These are phyloP conservation scores for Mormyrops attenuatus DNA, from an alignment of 2,797 vertebrate genomes.

Conservation along the genomic window DNA sequence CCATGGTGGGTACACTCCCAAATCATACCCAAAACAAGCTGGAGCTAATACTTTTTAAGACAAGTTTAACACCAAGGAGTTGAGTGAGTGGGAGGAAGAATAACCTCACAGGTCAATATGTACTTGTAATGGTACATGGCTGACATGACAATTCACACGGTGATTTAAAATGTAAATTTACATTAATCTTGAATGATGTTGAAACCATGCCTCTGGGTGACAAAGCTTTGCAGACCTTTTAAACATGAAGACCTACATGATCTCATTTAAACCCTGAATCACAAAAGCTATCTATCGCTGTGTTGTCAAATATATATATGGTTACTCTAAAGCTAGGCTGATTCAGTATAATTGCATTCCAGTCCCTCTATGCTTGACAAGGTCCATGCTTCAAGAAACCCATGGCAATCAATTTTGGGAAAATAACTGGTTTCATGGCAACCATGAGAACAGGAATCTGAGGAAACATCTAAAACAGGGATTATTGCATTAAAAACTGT, in stretches of 20 bases:
- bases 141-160: not conserved
- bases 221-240: not conserved
- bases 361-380: not conserved
- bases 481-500: constrained; percentile 11
- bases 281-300: not conserved
- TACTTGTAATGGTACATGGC: not conserved
- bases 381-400: not conserved
- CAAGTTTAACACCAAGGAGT: not conserved
- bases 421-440: not conserved
- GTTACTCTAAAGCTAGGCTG: not conserved
- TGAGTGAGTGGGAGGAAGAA: not conserved
- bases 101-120: not conserved
- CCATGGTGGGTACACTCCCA: not conserved
- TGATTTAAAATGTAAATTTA: not conserved
- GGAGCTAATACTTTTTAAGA: not conserved
- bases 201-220: not conserved
- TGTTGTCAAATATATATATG: not conserved
- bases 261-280: not conserved
- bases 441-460: not conserved
- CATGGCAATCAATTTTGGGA: not conserved
- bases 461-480: not conserved
- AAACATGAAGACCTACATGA: not conserved
- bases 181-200: not conserved
- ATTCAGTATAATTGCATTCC: not conserved
- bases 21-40: not conserved